phyloP scores from a whole-genome alignment of 1,140 invertebrate species.

The Brachionus rotundiformis region DNA sequence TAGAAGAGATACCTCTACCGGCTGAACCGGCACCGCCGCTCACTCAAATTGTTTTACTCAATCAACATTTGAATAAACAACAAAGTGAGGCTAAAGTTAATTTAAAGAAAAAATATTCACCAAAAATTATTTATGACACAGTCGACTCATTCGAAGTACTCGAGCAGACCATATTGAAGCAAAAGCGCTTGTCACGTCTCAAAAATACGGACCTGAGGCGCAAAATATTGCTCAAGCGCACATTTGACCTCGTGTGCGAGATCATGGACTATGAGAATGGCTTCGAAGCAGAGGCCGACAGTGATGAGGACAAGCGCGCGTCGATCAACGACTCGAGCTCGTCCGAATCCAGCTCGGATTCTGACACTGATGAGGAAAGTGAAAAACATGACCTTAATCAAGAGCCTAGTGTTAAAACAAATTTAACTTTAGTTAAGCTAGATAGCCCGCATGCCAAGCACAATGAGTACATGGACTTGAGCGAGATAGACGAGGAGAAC shows the following conservation, averaged over 20 bases:
- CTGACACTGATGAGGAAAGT: background rate
- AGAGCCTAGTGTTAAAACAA: slow-evolving; percentile 15
- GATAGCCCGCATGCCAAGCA: background rate
- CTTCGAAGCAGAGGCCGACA: slow-evolving; percentile 2
- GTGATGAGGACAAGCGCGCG: background rate
- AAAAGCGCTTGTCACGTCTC: slow-evolving; percentile 12
- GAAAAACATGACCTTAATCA: background rate
- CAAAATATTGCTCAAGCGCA: slow-evolving; percentile 37
- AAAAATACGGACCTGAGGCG: slow-evolving; percentile 47
- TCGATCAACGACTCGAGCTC: background rate
- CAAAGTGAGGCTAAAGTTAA: slow-evolving; percentile 32
- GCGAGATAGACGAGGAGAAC: background rate
- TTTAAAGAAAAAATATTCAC: slow-evolving; percentile 11
- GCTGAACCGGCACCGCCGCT: background rate
- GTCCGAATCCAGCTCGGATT: background rate
- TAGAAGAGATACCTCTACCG: slow-evolving; percentile 36
- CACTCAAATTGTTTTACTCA: slow-evolving; percentile 5
- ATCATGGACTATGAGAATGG: slow-evolving; percentile 49
- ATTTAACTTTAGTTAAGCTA: slow-evolving; percentile 44
- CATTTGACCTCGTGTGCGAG: slow-evolving; percentile 45
- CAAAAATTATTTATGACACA: slow-evolving; percentile 30
- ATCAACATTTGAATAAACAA: background rate
- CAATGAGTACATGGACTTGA: background rate
- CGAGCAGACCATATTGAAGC: slow-evolving; percentile 44
- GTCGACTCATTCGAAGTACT: slow-evolving; percentile 49